phyloP scores from a whole-genome alignment of 2,113 vertebrate species.

The Scytalopus superciliaris region DNA sequence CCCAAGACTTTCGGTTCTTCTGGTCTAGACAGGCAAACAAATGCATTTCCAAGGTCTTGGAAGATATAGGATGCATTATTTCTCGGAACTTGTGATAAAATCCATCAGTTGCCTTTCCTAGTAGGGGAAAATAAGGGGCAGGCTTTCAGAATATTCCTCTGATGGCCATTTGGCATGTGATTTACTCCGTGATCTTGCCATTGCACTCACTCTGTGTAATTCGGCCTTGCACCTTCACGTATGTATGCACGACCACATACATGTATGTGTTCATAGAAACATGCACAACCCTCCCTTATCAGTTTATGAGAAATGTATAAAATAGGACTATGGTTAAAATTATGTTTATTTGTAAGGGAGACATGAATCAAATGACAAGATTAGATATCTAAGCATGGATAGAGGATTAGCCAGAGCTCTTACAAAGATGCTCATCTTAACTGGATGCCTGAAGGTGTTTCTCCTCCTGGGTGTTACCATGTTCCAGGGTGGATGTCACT shows the following conservation, averaged over 20 bases:
- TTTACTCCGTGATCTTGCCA: background rate
- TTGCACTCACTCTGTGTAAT: background rate
- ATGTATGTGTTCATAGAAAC: background rate
- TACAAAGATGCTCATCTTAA: background rate
- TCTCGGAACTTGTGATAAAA: background rate
- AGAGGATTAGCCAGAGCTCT: background rate
- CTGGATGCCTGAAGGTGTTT: background rate
- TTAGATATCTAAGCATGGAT: background rate
- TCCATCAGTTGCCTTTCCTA: background rate
- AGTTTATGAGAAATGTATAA: background rate
- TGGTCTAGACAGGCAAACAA: background rate
- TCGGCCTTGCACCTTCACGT: background rate
- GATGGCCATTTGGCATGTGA: background rate
- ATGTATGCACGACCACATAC: background rate
- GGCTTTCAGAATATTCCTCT: background rate
- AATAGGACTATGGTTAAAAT: background rate
- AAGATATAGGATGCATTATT: background rate
- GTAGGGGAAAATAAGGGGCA: background rate
- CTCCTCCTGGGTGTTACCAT: background rate
- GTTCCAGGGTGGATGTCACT: background rate
- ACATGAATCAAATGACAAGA: background rate
- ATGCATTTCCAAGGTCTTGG: background rate
- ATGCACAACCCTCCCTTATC: background rate
- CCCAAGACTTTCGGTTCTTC: background rate
- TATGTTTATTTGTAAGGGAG: background rate